phyloP scores from a whole-genome alignment of 1,140 invertebrate genomes.

The Drosophila funebris region DNA sequence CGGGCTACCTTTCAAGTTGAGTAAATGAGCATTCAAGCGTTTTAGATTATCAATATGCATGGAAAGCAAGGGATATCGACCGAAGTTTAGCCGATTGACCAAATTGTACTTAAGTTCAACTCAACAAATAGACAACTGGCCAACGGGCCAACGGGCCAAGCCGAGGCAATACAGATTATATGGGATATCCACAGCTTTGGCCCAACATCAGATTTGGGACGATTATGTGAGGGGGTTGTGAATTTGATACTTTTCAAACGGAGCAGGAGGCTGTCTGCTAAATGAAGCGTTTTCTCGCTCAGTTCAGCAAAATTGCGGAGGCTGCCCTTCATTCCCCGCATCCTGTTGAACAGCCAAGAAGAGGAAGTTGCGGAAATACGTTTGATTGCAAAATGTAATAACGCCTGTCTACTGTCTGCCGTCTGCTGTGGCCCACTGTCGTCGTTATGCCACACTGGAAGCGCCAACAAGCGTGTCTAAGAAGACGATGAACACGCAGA shows the following conservation, averaged over 20 bases:
- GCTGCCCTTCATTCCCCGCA: neutral
- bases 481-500: neutral
- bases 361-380: slow-evolving; percentile 38
- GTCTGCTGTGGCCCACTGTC: neutral
- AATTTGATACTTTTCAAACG: neutral
- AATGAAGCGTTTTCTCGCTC: slow-evolving; percentile 48
- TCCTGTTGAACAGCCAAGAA: neutral
- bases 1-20: slow-evolving; percentile 51
- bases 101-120: slow-evolving; percentile 48
- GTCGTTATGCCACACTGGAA: slow-evolving; percentile 48
- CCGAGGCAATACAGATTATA: slow-evolving; percentile 24
- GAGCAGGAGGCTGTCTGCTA: slow-evolving; percentile 5
- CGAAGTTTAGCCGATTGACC: slow-evolving; percentile 22
- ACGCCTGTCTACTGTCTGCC: slow-evolving; percentile 8
- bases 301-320: slow-evolving; percentile 8
- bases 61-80: neutral
- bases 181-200: slow-evolving; percentile 5
- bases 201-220: slow-evolving; percentile 15
- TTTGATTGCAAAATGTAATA: slow-evolving; percentile 46
- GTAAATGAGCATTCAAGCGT: slow-evolving; percentile 55
- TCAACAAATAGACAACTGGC: neutral
- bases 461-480: slow-evolving; percentile 19
- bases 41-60: slow-evolving; percentile 58
- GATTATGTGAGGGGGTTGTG: slow-evolving; percentile 14
- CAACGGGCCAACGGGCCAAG: slow-evolving; percentile 1